phyloP scores from a whole-genome alignment of 2,797 vertebrate species.

The Champsocephalus gunnari region DNA sequence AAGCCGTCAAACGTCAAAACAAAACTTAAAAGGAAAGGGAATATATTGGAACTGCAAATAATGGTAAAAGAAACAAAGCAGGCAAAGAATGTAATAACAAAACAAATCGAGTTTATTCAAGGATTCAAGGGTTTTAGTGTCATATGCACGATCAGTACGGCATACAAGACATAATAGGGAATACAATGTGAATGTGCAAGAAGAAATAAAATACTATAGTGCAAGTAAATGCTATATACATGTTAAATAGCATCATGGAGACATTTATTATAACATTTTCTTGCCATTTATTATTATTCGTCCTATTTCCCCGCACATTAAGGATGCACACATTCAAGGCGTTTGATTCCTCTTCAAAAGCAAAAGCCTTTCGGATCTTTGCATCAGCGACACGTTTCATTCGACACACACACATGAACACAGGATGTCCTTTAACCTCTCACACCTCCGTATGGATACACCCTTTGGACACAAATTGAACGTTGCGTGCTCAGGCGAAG shows the following conservation, averaged over 20 bases:
- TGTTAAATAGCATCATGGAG: no score
- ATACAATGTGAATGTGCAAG: no score
- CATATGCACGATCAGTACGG: no score
- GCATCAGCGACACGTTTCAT: not conserved
- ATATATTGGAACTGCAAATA: not conserved
- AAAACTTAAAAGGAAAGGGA: constrained; percentile 2
- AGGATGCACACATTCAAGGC: not conserved
- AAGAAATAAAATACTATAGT: no score
- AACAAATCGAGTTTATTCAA: not conserved
- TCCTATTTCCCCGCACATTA: no score
- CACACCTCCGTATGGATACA: constrained; percentile 31
- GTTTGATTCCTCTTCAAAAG: not conserved
- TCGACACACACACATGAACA: constrained; percentile 8
- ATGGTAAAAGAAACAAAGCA: not conserved
- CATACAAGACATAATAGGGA: no score
- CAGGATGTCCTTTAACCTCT: constrained; percentile 29
- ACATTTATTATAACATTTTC: no score
- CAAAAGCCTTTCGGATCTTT: not conserved
- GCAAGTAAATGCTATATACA: no score
- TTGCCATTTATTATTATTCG: no score
- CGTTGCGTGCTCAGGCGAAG: not conserved
- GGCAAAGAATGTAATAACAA: not conserved
- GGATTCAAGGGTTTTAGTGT: no score
- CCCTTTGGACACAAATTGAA: constrained; percentile 15
- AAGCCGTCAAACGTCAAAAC: constrained; percentile 17